phyloP scores from a whole-genome alignment of 2,888 invertebrate genomes.

The Apoderus coryli region DNA sequence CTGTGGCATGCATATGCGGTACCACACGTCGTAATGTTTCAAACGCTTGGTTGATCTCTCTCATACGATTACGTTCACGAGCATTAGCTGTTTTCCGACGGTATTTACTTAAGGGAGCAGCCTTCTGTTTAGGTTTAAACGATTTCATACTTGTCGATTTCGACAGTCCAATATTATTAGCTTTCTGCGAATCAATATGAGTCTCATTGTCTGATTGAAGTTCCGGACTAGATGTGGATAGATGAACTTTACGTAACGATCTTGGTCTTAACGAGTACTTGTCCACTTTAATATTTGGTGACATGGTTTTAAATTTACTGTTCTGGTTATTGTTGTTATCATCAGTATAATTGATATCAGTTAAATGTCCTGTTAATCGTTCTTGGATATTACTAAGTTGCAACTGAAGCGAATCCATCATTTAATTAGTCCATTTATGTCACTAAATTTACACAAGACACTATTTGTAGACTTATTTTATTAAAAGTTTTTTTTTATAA shows the following conservation, averaged over 20 bases:
- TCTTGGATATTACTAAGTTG: slow-evolving; percentile 19
- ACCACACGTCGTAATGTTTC: slow-evolving; percentile 66
- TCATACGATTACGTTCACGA: slow-evolving; percentile 72
- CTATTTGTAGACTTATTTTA: no score
- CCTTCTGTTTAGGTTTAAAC: slow-evolving; percentile 43
- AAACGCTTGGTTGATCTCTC: slow-evolving; percentile 81
- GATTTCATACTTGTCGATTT: slow-evolving; percentile 12
- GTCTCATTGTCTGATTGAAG: no score
- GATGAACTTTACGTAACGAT: slow-evolving; percentile 43
- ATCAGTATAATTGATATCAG: slow-evolving; percentile 25
- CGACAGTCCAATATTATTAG: slow-evolving; percentile 13
- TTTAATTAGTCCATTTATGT: no score
- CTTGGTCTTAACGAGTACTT: slow-evolving; percentile 55
- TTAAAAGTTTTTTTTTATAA: no score
- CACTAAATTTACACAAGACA: no score
- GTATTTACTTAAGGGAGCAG: slow-evolving; percentile 74
- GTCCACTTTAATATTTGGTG: slow-evolving; percentile 29
- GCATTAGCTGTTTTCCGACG: slow-evolving; percentile 83
- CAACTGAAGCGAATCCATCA: slow-evolving; percentile 13
- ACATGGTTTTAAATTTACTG: slow-evolving; percentile 19
- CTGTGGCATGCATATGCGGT: slow-evolving; percentile 41
- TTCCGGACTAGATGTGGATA: no score
- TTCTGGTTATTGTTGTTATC: slow-evolving; percentile 32
- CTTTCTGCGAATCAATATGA: slow-evolving; percentile 29
- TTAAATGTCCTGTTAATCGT: slow-evolving; percentile 17